Evolutionary conservation across 2,888 invertebrate species (phyloP), one percentile per base, ranked within the genome.

Genomic region (Acanthococcus lagerstroemiae): DNA sequence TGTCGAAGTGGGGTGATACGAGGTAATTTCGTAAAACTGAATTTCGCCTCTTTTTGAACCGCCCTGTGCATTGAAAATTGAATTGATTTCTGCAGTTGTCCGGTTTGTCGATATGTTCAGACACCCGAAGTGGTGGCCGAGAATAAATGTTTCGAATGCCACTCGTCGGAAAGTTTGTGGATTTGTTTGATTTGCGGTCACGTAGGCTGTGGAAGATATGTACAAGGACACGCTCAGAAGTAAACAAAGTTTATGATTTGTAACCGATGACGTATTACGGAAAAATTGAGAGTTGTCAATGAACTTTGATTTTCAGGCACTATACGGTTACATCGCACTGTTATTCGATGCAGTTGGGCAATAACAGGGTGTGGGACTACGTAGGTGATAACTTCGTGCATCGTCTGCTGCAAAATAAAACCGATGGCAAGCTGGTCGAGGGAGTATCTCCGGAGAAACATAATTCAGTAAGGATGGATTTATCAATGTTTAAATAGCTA

Each of bases 351-450:
- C 95, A 99, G 75, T 78, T 97, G 67, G 96, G 95, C 1, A 94
- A 92, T 52, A 94, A 95, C 74, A 81, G 95, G 58, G 99, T 99
- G 0, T 99, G 99, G 99, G 99, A 99, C 75, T 99, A 99, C 76
- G 95, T 95, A 60, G 96, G 96, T 71, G 95, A 95, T 77, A 94
- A 92, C 77, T 95, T 93, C 78, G 95, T 95, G 7, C 95, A 95
- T 78, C 84, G 99, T 15, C 80, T 99, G 45, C 84, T 99, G 22
- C 96, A 96, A 79, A 96, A 93, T 77, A 95, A 97, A 79, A 84
- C 86, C 15, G 97, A 97, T 79, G 97, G 96, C 22, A 97, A 97
- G 77, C 80, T 96, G 73, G 95, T 99, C 15, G 79, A 79, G 71
- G 85, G 86, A 0, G 84, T 83, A 1, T 80, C 81, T 2, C 69